Conservation (phyloP, 2,888 invertebrate genomes). For the Lobophora halterata region DNA sequence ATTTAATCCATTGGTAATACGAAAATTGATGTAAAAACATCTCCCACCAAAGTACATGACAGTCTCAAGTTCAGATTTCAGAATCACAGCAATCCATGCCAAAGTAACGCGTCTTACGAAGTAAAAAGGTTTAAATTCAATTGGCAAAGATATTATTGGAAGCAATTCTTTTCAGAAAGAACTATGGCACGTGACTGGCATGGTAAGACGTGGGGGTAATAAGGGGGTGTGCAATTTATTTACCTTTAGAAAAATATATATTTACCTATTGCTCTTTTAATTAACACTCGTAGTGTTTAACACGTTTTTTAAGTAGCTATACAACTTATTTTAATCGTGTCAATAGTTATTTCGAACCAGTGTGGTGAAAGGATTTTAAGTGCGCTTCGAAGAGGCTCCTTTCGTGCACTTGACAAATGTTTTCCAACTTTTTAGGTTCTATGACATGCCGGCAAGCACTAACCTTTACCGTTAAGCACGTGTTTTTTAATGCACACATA, state of each 20-base stretch:
- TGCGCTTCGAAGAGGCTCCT: too few relatives aligned
- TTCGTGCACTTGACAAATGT: too few relatives aligned
- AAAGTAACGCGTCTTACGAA: slow-evolving; percentile 64
- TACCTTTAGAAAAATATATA: slow-evolving; percentile 45
- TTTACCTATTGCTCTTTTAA: slow-evolving; percentile 9
- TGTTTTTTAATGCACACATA: too few relatives aligned
- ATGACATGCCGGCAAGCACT: too few relatives aligned
- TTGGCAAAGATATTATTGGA: slow-evolving; percentile 63
- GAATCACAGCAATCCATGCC: slow-evolving; percentile 60
- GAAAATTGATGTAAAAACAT: slow-evolving; percentile 78
- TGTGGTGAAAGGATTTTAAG: too few relatives aligned
- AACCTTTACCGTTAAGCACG: too few relatives aligned
- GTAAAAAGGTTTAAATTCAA: slow-evolving; percentile 70
- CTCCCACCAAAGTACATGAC: slow-evolving; percentile 49
- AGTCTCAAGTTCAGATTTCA: slow-evolving; percentile 35
- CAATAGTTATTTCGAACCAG: too few relatives aligned
- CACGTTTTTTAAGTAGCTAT: too few relatives aligned
- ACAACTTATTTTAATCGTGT: too few relatives aligned
- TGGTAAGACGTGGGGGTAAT: slow-evolving; percentile 38
- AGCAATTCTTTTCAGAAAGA: slow-evolving; percentile 77
- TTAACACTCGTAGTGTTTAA: too few relatives aligned
- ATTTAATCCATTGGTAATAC: slow-evolving; percentile 79
- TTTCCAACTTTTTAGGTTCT: too few relatives aligned
- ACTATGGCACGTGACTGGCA: slow-evolving; percentile 70
- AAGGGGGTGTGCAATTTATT: slow-evolving; percentile 56